Conservation (phyloP, 2,113 vertebrate species). For the Promerops cafer region DNA sequence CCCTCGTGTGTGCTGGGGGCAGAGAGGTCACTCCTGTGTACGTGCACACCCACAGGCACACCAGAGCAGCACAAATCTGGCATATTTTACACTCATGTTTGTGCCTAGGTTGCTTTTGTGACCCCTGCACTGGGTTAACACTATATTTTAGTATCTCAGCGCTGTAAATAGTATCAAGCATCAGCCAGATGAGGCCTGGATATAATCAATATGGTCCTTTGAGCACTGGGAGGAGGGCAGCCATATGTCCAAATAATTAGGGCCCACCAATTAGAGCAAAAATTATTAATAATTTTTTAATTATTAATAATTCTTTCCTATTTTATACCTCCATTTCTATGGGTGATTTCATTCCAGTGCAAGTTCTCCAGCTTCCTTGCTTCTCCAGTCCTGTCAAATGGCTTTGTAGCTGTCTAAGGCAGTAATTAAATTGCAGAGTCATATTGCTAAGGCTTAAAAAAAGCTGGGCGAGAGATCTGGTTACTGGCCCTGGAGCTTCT, state of each 20-base stretch:
- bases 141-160: not conserved
- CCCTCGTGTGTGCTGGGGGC: not conserved
- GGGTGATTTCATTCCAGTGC: not conserved
- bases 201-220: not conserved
- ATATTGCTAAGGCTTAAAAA: not conserved
- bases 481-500: not conserved
- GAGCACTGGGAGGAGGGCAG: not conserved
- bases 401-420: not conserved
- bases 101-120: not conserved
- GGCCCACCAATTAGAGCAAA: not conserved
- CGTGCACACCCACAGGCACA: accelerated
- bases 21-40: not conserved
- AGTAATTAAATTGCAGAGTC: constrained; percentile 10
- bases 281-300: too few relatives aligned
- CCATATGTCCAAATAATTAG: not conserved
- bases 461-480: not conserved
- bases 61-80: not conserved
- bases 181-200: not conserved
- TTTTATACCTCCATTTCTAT: not conserved
- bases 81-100: not conserved
- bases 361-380: not conserved
- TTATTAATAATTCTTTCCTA: not conserved
- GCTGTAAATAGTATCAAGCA: not conserved
- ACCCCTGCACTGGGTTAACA: not conserved
- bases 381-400: not conserved